Evolutionary conservation across 2,113 vertebrate species (phyloP).

Genomic region (Galeopterus variegatus): DNA sequence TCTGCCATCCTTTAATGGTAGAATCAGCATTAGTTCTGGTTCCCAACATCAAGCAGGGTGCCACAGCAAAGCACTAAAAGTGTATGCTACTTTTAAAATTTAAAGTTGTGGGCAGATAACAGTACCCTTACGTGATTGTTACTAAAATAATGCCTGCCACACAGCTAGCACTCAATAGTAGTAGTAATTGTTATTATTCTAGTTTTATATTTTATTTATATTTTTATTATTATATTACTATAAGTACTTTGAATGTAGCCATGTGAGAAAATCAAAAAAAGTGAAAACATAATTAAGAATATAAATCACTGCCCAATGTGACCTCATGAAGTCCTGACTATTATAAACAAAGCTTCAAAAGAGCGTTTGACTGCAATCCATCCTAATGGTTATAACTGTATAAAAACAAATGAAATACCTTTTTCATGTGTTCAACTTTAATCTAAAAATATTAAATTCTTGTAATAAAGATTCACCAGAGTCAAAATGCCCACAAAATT

Average conservation of each 20-base stretch:
- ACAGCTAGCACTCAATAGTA: background rate
- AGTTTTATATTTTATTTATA: background rate
- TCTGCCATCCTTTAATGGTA: background rate
- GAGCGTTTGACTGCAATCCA: background rate
- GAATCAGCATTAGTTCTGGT: background rate
- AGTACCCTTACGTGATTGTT: background rate
- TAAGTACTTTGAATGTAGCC: constrained; percentile 13
- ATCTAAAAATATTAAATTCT: constrained; percentile 31
- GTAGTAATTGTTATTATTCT: background rate
- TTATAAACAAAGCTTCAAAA: background rate
- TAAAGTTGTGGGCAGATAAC: background rate
- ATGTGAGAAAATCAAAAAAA: background rate
- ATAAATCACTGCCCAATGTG: constrained; percentile 17
- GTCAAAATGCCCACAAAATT: constrained; percentile 44
- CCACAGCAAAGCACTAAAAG: background rate
- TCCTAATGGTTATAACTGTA: background rate
- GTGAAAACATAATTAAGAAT: background rate
- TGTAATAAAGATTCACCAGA: background rate
- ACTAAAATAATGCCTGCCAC: background rate
- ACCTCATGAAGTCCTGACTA: constrained; percentile 13
- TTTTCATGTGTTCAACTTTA: constrained; percentile 37
- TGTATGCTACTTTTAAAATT: constrained; percentile 9
- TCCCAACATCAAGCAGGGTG: background rate
- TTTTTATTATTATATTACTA: background rate
- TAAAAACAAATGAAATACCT: background rate